phyloP scores from a whole-genome alignment of 2,113 vertebrate genomes.

The Caretta caretta region DNA sequence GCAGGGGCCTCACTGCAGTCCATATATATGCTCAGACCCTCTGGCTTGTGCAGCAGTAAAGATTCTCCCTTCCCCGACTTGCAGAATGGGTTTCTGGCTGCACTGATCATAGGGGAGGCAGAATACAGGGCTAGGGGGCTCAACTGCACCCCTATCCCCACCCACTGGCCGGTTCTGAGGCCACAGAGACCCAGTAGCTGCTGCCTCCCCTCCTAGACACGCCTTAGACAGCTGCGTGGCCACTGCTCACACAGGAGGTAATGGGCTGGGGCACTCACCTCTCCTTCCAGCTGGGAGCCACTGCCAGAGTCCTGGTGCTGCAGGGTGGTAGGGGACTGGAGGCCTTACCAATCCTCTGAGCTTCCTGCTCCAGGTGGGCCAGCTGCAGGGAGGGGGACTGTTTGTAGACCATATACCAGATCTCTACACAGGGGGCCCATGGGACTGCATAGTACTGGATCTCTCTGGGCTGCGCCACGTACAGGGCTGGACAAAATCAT shows the following conservation, averaged over 20 bases:
- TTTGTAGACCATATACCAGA: too few relatives aligned
- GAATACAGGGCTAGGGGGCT: too few relatives aligned
- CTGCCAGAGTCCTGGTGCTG: background rate
- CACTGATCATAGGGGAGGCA: background rate
- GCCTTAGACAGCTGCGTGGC: background rate
- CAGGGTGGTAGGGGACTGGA: too few relatives aligned
- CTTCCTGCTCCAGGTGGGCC: too few relatives aligned
- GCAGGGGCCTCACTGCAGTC: background rate
- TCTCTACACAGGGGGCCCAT: too few relatives aligned
- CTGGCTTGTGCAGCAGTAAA: background rate
- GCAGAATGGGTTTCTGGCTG: background rate
- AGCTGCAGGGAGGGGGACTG: too few relatives aligned
- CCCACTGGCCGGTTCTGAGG: too few relatives aligned
- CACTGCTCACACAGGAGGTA: background rate
- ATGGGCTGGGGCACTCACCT: background rate
- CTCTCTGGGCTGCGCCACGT: too few relatives aligned
- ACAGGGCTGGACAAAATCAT: too few relatives aligned
- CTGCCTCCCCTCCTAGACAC: background rate
- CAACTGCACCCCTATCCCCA: background rate
- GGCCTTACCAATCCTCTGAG: too few relatives aligned
- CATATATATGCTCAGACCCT: background rate
- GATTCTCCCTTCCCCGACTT: background rate
- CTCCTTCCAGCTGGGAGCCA: background rate
- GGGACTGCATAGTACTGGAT: too few relatives aligned
- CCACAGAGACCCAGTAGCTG: background rate